A percentile compares a stretch with the other conserved stretches of the same genome.
Evolutionary conservation across 92 coral and sea anemone species (phyloP).

Genomic region (Hydrozoanthus gracilis): DNA sequence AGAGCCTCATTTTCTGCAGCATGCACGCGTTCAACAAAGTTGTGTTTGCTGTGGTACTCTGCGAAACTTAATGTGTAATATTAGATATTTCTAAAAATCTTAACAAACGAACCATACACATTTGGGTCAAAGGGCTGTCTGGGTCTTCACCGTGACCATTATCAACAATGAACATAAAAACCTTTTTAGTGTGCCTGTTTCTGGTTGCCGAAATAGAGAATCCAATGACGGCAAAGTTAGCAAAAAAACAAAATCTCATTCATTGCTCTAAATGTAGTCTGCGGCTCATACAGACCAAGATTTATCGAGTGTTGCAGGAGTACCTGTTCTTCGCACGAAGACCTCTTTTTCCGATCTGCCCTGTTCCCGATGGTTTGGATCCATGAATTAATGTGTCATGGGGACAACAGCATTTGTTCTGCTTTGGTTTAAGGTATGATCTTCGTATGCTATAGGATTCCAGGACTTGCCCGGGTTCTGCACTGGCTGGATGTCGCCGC

Average conservation of each 20-base stretch:
- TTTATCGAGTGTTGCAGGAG: slow-evolving; percentile 14
- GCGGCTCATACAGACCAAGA: slow-evolving; percentile 41
- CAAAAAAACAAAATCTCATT: slow-evolving; percentile 27
- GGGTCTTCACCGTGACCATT: slow-evolving; percentile 57
- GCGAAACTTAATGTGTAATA: slow-evolving; percentile 59
- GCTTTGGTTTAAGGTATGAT: slow-evolving; percentile 38
- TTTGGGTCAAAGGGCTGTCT: slow-evolving; percentile 48
- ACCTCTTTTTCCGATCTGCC: background rate
- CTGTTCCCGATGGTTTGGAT: slow-evolving; percentile 16
- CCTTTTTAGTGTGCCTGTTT: slow-evolving; percentile 2
- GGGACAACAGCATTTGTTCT: slow-evolving; percentile 42
- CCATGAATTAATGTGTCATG: background rate
- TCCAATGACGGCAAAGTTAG: background rate
- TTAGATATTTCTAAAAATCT: slow-evolving; percentile 47
- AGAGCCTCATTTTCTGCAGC: slow-evolving; percentile 51
- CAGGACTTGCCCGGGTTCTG: slow-evolving; percentile 37
- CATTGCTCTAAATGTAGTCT: slow-evolving; percentile 39
- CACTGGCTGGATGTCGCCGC: slow-evolving; percentile 42
- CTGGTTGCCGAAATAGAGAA: background rate
- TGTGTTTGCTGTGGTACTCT: slow-evolving; percentile 55
- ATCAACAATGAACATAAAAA: slow-evolving; percentile 35
- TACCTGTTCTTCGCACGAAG: slow-evolving; percentile 1
- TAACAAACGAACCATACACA: slow-evolving; percentile 47
- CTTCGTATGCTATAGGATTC: slow-evolving; percentile 13
- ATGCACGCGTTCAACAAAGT: slow-evolving; percentile 62